A percentile compares a stretch with the other conserved stretches of the same genome.
These are phyloP conservation scores for Lepidurus packardi DNA, from an alignment of 1,140 invertebrate genomes.

Conservation along the genomic window DNA sequence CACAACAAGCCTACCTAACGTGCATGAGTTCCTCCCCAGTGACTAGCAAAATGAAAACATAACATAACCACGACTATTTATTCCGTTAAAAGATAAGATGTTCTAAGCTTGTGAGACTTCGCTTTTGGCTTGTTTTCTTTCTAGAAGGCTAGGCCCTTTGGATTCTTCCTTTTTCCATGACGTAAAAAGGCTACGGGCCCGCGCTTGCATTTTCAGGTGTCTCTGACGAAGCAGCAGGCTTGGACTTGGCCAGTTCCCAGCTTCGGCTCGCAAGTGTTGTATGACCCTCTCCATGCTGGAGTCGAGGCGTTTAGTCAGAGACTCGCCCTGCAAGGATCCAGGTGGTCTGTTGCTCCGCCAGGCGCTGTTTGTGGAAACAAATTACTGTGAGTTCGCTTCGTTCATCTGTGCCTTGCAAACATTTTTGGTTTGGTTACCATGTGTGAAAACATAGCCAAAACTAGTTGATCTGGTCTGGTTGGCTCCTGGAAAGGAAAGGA, in stretches of 20 bases:
- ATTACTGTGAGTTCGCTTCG: not conserved
- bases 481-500: constrained; percentile 2
- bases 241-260: constrained; percentile 16
- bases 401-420: not conserved
- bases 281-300: not conserved
- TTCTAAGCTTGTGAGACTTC: too few relatives aligned
- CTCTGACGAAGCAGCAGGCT: not conserved
- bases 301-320: not conserved
- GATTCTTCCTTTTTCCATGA: not conserved
- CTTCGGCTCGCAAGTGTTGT: not conserved
- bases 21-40: too few relatives aligned
- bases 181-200: not conserved
- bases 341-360: not conserved
- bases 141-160: not conserved
- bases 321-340: constrained; percentile 12
- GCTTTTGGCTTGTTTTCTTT: not conserved
- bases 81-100: too few relatives aligned
- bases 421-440: not conserved
- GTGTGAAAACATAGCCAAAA: constrained; percentile 3
- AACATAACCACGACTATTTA: too few relatives aligned
- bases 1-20: too few relatives aligned
- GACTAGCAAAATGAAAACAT: too few relatives aligned
- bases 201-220: constrained; percentile 10
- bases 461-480: constrained; percentile 19
- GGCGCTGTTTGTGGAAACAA: not conserved